Conservation (phyloP, 1,140 invertebrate species). For the Scaptomyza pallida region DNA sequence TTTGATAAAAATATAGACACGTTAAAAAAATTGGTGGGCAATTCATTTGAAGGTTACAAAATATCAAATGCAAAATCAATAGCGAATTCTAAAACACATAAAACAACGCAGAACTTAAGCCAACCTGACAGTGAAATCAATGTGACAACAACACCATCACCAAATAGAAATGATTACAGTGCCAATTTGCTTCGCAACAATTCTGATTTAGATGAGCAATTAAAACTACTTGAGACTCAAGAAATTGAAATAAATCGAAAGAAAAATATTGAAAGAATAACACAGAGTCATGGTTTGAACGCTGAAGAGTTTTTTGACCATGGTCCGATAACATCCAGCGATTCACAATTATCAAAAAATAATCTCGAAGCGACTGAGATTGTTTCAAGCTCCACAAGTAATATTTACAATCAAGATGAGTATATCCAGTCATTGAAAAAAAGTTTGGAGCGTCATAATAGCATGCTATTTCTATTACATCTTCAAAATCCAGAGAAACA, state of each 20-base stretch:
- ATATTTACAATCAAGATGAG: slow-evolving; percentile 79
- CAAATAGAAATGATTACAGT: slow-evolving; percentile 44
- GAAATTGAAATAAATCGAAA: slow-evolving; percentile 75
- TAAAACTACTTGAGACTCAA: slow-evolving; percentile 74
- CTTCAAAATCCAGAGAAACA: slow-evolving; percentile 78
- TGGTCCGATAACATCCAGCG: background rate
- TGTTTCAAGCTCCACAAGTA: slow-evolving; percentile 22
- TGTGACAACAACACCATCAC: background rate
- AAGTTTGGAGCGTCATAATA: slow-evolving; percentile 78
- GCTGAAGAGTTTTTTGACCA: background rate
- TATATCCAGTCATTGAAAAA: slow-evolving; percentile 79
- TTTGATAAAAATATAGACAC: slow-evolving; percentile 77
- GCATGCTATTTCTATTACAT: slow-evolving; percentile 80
- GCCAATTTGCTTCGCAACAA: slow-evolving; percentile 72
- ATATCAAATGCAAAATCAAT: slow-evolving; percentile 1
- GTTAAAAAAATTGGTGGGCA: slow-evolving; percentile 77
- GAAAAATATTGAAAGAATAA: slow-evolving; percentile 61
- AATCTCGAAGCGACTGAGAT: slow-evolving; percentile 1
- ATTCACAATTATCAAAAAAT: background rate
- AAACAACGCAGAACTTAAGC: background rate
- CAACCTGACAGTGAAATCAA: slow-evolving; percentile 8
- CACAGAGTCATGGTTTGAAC: slow-evolving; percentile 3
- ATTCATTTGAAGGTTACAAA: slow-evolving; percentile 65
- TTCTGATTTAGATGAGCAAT: slow-evolving; percentile 74
- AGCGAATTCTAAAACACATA: background rate